Base-by-base conservation (phyloP, 2,797 vertebrate species). In the Myotis pilosus region DNA sequence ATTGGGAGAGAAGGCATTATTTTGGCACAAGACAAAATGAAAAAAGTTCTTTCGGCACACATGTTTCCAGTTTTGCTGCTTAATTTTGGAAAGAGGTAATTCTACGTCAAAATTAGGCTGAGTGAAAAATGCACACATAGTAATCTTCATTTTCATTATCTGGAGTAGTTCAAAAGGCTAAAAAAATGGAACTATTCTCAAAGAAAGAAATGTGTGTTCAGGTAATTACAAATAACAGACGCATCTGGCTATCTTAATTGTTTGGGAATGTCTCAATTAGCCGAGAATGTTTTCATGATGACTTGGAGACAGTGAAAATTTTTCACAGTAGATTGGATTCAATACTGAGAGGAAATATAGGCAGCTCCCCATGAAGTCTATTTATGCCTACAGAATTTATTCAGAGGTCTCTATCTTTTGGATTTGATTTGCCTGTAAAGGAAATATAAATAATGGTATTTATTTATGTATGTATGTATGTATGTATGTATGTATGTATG, bases 171-270 rank as follows among this genome's bases (percentile, higher is more conserved):
- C 98, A 98, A 97, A 98, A 98, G 97, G 97, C 97, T 98, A 87
- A 95, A 97, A 98, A 98, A 98, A 95, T 94, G 82, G 93, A 98
- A 97, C 96, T 97, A 95, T 97, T 98, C 97, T 97, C 96, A 96
- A 98, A 98, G 96, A 98, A 98, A 98, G 94, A 96, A 97, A 98
- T 98, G 96, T 97, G 94, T 98, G 97, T 98, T 98, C 98, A 98
- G 98, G 98, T 98, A 98, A 98, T 98, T 98, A 98, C 98, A 98
- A 98, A 98, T 98, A 98, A 98, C 97, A 98, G 98, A 98, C 96
- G 96, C 98, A 98, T 98, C 98, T 98, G 98, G 98, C 98, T 98
- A 98, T 98, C 98, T 98, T 98, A 98, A 98, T 98, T 98, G 98
- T 98, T 98, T 98, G 97, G 98, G 97, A 98, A 98, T 98, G 98